Evolutionary conservation across 2,888 invertebrate genomes (phyloP).

Genomic region (Phortica magna): DNA sequence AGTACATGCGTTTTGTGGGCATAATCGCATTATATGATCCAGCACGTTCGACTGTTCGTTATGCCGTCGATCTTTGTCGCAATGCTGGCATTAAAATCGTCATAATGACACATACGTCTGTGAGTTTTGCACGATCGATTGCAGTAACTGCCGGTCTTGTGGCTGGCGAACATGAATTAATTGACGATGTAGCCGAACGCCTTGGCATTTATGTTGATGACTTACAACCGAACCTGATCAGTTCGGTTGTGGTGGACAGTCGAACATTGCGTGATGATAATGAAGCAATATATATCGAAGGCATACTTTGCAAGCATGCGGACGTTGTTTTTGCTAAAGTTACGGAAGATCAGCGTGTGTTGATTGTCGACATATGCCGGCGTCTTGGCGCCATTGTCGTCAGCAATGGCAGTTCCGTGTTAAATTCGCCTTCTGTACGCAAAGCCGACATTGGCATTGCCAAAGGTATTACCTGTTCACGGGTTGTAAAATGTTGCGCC

Average conservation of each 20-base stretch:
- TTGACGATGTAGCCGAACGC: constrained; percentile 37
- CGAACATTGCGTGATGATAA: constrained; percentile 39
- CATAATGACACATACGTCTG: constrained; percentile 28
- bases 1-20: constrained; percentile 49
- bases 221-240: constrained; percentile 3
- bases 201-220: constrained; percentile 15
- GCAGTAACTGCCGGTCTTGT: constrained; percentile 54
- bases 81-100: constrained; percentile 60
- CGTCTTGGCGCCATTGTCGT: constrained; percentile 57
- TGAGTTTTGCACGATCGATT: constrained; percentile 37
- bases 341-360: constrained; percentile 43
- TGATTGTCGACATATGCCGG: constrained; percentile 55
- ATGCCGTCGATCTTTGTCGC: constrained; percentile 46
- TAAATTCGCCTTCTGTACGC: constrained; percentile 46
- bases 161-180: background rate
- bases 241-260: constrained; percentile 43
- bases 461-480: constrained; percentile 38
- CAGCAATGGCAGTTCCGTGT: constrained; percentile 47
- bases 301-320: constrained; percentile 42
- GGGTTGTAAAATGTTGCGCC: constrained; percentile 37
- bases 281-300: constrained; percentile 46
- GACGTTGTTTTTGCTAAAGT: constrained; percentile 52
- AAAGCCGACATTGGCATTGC: constrained; percentile 50
- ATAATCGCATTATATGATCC: constrained; percentile 50
- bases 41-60: constrained; percentile 38